Evolutionary conservation across 37 sponge, comb jelly and placozoan genomes (phyloP), one percentile per base, ranked within the genome.

Genomic region (Beroe ovata): DNA sequence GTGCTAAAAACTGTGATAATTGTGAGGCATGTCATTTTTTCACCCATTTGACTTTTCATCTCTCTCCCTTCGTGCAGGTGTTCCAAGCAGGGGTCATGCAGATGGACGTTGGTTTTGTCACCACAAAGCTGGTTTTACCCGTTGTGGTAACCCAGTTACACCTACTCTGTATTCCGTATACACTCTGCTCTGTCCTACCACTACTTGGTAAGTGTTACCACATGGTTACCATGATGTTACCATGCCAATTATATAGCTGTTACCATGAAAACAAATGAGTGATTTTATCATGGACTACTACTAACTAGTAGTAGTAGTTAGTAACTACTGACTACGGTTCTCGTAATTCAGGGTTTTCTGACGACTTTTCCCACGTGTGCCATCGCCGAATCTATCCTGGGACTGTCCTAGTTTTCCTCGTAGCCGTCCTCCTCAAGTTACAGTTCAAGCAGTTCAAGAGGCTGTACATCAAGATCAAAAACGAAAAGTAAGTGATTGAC

Each of bases 401-500:
- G 0, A 38, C 71, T 2, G 54, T 92, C 11, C 8, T 90, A 6
- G 62, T 92, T 14, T 59, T 95, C 1, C 88, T 96, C 22, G 33
- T 63, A 0, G 22, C 37, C 8, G 16, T 47, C 25, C 19, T 93
- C 16, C 60, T 93, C 4, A 22, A 47, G 30, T 60, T 92, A 8
- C 60, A 88, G 0, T 14, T 91, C 34, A 89, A 40, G 60, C 95
- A 93, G 89, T 88, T 61, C 47, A 54, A 41, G 4, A 64, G 60
- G n/a, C 88, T 96, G 16, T 96, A 94, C 89, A 71, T 60, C 29
- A 90, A 94, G 37, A 88, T 96, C 89, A 94, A 84, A 54, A 93
- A 96, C 88, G 95, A 96, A 39, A 95, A 93, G 97, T 96, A 90
- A 62, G 93, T 36, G 11, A 47, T n/a, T n/a, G n/a, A n/a, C n/a